A percentile compares a stretch with the other conserved stretches of the same genome.
Evolutionary conservation across 2,797 vertebrate genomes (phyloP).

Genomic region (Ciconia nigra): DNA sequence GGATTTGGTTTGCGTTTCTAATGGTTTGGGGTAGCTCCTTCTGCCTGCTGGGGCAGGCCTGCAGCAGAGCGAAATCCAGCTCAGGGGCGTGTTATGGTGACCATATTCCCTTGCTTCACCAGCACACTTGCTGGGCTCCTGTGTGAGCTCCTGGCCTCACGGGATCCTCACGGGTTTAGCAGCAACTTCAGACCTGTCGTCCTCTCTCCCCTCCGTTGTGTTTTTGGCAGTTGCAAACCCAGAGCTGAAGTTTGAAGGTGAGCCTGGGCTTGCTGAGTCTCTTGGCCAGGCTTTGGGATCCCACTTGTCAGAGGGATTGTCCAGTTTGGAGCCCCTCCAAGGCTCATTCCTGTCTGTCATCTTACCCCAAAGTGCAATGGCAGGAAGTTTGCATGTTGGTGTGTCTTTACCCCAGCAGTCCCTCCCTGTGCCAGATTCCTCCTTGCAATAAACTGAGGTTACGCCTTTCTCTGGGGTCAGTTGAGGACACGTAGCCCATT

Average conservation of each 20-base stretch:
- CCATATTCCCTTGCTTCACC: not conserved
- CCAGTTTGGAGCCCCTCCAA: not conserved
- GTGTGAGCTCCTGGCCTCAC: not conserved
- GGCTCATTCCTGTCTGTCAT: not conserved
- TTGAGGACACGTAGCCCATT: not conserved
- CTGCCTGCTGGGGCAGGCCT: not conserved
- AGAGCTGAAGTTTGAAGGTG: not conserved
- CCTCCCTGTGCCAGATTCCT: not conserved
- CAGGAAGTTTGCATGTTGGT: not conserved
- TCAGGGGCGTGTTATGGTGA: accelerated
- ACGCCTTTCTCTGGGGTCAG: not conserved
- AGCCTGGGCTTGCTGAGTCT: not conserved
- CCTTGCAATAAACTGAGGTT: not conserved
- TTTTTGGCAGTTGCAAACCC: not conserved
- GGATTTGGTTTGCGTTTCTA: not conserved
- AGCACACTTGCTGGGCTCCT: not conserved
- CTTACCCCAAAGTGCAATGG: not conserved
- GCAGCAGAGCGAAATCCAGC: not conserved
- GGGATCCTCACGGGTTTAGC: not conserved
- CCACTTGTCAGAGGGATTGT: not conserved
- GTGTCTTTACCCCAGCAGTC: not conserved
- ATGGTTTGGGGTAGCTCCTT: not conserved
- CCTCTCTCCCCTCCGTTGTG: accelerated
- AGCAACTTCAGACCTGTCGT: not conserved
- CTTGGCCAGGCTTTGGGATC: not conserved